Conservation (phyloP, 1,140 invertebrate genomes). For the Venturia canescens region DNA sequence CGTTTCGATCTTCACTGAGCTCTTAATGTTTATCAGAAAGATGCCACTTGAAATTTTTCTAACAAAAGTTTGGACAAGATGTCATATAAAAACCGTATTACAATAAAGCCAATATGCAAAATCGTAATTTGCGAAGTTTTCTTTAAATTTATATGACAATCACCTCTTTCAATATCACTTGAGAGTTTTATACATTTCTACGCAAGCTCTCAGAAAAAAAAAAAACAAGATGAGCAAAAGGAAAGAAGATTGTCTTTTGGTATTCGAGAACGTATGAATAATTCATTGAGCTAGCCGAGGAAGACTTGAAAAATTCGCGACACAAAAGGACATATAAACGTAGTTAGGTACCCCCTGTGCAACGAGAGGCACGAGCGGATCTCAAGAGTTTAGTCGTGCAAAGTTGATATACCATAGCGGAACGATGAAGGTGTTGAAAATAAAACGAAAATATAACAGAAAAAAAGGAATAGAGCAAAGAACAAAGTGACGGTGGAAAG, state of each 20-base stretch:
- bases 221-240: background rate
- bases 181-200: too few species aligned
- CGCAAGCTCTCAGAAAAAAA: background rate
- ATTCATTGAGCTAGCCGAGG: background rate
- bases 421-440: slow-evolving; percentile 8
- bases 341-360: background rate
- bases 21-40: too few species aligned
- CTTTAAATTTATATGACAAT: too few species aligned
- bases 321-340: background rate
- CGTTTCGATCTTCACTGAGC: too few species aligned
- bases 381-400: slow-evolving; percentile 18
- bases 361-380: background rate
- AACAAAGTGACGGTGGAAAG: background rate
- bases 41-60: too few species aligned
- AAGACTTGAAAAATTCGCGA: slow-evolving; percentile 16
- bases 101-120: too few species aligned
- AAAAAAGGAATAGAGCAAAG: background rate
- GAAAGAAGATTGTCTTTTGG: background rate
- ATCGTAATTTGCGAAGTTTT: too few species aligned
- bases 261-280: background rate
- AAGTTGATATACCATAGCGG: background rate
- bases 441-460: background rate
- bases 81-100: too few species aligned
- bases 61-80: too few species aligned
- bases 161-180: too few species aligned